These are phyloP conservation scores for Drosophila infuscata DNA, from an alignment of 2,888 invertebrate species.

Conservation along the genomic window DNA sequence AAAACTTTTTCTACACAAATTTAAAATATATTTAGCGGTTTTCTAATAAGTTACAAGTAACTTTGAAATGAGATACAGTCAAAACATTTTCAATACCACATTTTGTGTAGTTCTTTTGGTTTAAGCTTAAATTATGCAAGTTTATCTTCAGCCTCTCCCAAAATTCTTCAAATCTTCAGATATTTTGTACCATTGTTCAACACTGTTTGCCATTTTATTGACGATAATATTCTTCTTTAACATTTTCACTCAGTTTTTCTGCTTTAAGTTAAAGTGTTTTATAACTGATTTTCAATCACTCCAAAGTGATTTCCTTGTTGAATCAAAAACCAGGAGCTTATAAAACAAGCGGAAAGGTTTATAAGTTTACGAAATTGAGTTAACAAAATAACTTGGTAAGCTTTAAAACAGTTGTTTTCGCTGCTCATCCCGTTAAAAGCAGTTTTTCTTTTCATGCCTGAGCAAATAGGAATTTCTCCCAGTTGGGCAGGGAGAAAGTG, in stretches of 20 bases:
- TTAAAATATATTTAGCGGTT: not conserved
- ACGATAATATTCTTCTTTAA: not conserved
- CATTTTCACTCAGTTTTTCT: not conserved
- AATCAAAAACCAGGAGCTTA: not conserved
- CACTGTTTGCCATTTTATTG: not conserved
- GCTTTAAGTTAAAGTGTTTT: too few relatives aligned
- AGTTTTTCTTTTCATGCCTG: conserved; percentile 21
- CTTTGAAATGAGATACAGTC: not conserved
- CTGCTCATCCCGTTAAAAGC: conserved; percentile 7
- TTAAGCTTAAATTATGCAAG: not conserved
- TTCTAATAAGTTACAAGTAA: not conserved
- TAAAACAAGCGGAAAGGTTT: conserved; percentile 8
- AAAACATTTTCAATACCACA: not conserved
- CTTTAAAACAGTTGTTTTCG: conserved; percentile 19
- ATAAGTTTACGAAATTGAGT: conserved; percentile 5
- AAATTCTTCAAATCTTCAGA: not conserved
- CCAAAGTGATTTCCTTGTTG: not conserved
- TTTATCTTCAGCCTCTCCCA: not conserved
- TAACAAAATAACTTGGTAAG: conserved; percentile 11
- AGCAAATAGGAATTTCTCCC: conserved; percentile 24
- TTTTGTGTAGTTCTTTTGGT: not conserved
- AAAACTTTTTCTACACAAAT: not conserved
- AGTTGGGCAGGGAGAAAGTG: not conserved
- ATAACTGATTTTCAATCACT: not conserved
- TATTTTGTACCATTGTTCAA: not conserved